Percentiles rank a stretch among this genome's conserved stretches.
Evolutionary conservation across 92 coral and sea anemone genomes (phyloP).

Genomic region (Heteractis magnifica): DNA sequence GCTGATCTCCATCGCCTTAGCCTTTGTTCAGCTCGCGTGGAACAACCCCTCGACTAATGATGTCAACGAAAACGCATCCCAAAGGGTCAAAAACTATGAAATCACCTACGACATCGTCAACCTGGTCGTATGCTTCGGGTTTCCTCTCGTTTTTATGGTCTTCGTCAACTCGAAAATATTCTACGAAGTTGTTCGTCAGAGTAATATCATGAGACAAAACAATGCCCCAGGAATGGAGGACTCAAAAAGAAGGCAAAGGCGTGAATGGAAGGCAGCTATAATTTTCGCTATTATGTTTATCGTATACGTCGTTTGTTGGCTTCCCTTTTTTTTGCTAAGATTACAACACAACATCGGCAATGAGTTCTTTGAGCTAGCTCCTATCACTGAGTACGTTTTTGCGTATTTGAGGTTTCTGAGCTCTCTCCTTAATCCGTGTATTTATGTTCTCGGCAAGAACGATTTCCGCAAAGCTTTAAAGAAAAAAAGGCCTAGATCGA

Average conservation of each 20-base stretch:
- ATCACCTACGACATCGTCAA: conserved; percentile 56
- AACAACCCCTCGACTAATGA: conserved; percentile 18
- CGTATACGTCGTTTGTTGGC: conserved; percentile 63
- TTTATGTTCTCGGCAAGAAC: conserved; percentile 40
- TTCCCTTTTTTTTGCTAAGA: conserved; percentile 48
- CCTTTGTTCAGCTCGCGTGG: conserved; percentile 70
- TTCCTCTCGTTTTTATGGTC: conserved; percentile 59
- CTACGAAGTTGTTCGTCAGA: conserved; percentile 61
- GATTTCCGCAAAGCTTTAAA: conserved; percentile 35
- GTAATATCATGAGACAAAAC: conserved; percentile 46
- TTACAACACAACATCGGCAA: conserved; percentile 46
- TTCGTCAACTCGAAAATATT: conserved; percentile 56
- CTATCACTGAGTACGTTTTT: conserved; percentile 25
- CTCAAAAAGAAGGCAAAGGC: conserved; percentile 36
- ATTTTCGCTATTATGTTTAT: conserved; percentile 58
- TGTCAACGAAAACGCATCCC: conserved; percentile 17
- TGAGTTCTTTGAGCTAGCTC: conserved; percentile 28
- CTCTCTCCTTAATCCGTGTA: conserved; percentile 36
- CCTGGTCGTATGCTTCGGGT: conserved; percentile 39
- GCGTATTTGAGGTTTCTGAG: conserved; percentile 26
- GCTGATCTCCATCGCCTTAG: conserved; percentile 38
- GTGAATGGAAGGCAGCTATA: conserved; percentile 60
- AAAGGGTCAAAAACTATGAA: not conserved
- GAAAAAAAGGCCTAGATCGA: conserved; percentile 10
- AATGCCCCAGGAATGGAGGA: conserved; percentile 67